Base-by-base conservation (phyloP, 2,113 vertebrate species). In the Otolemur garnettii region DNA sequence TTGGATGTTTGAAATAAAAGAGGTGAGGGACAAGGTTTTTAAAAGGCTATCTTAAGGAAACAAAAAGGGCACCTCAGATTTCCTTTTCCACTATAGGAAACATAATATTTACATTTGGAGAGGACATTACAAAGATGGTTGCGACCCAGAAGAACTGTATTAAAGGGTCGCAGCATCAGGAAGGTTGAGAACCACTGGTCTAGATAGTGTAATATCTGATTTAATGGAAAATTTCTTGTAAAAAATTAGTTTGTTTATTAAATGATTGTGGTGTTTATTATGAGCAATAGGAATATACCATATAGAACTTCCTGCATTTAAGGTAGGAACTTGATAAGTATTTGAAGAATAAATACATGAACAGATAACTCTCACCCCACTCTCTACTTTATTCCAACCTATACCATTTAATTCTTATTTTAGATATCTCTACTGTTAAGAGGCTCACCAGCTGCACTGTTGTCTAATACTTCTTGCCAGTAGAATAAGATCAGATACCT, bases 341-440 rank as follows among this genome's bases (percentile, higher is more conserved):
- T 77, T 75, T 94, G 28, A 86, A n/a, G 42, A 55, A 79, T 72
- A 93, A 57, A 30, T 72, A 91, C 64, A 72, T 71, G n/a, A 84
- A 79, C 6, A 60, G 35, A 68, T 17, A 53, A 71, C 26, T 1
- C 14, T 90, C 13, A 71, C 18, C 10, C 13, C 17, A 85, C 9
- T 19, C 33, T 60, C 24, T 9, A 64, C 68, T 88, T 93, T 78
- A 45, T 78, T 35, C 14, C 28, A 7, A 57, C 21, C 45, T 4
- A 26, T 50, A 62, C 12, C 62, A 60, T 69, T 94, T 78, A 45
- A 69, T 18, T 59, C 33, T 85, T 85, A 59, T 9, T 75, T 45
- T 75, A 75, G 72, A 45, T 24, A 75, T 24, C 42, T 75, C 42
- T 38, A 50, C 24, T 6, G 17, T 45, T 75, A 75, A 75, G 38